phyloP scores from a whole-genome alignment of 2,113 vertebrate genomes.

The Helogale parvula region DNA sequence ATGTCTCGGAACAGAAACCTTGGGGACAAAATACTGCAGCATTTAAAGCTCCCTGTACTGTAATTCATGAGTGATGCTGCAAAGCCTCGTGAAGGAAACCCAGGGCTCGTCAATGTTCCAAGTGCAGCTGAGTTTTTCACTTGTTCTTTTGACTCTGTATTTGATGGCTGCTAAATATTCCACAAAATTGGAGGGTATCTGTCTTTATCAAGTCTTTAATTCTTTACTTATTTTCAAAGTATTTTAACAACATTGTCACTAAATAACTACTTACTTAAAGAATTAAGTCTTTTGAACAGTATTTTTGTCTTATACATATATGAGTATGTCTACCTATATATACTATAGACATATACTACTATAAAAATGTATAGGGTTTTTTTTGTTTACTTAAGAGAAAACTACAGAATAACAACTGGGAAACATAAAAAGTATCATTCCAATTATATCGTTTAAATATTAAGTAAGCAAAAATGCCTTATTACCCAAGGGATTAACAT shows the following conservation, averaged over 20 bases:
- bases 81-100: not conserved
- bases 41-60: not conserved
- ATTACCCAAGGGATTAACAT: not conserved
- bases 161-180: not conserved
- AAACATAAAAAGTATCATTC: not conserved
- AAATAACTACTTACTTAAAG: not conserved
- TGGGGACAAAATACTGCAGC: not conserved
- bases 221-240: not conserved
- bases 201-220: not conserved
- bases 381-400: slow-evolving; percentile 1
- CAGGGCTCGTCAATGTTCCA: not conserved
- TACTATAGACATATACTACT: not conserved
- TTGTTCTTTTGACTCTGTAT: not conserved
- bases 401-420: not conserved
- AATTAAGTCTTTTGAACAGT: not conserved
- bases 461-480: slow-evolving; percentile 43
- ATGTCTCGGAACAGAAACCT: not conserved
- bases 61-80: not conserved
- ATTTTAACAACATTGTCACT: not conserved
- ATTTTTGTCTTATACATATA: not conserved
- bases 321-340: not conserved
- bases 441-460: slow-evolving; percentile 38
- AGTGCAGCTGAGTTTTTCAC: not conserved
- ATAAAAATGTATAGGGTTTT: not conserved
- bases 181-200: not conserved